phyloP scores from a whole-genome alignment of 2,797 vertebrate genomes.

The Podarcis siculus region DNA sequence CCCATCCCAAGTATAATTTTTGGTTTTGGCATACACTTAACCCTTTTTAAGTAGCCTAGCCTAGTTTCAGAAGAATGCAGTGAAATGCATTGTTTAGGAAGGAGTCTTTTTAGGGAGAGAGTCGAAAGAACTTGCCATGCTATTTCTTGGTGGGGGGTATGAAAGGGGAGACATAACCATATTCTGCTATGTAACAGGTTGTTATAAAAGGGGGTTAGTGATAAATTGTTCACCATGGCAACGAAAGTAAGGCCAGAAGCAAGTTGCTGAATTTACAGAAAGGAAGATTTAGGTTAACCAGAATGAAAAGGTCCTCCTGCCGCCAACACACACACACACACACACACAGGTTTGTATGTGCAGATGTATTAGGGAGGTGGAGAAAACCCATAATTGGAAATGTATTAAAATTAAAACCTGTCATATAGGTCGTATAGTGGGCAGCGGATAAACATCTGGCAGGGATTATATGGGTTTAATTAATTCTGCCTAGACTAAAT shows the following conservation, averaged over 20 bases:
- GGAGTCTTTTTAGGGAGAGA: not conserved
- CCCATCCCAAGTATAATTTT: not conserved
- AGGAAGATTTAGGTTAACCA: constrained; percentile 21
- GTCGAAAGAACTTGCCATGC: not conserved
- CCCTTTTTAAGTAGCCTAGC: not conserved
- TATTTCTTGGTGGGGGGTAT: not conserved
- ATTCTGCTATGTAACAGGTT: constrained; percentile 9
- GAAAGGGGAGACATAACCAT: constrained; percentile 5
- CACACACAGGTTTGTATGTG: not conserved
- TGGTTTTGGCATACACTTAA: not conserved
- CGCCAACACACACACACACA: not conserved
- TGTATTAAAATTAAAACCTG: constrained; percentile 32
- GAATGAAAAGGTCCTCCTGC: not conserved
- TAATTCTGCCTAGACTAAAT: constrained; percentile 23
- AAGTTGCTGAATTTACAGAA: constrained; percentile 23
- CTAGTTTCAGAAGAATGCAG: not conserved
- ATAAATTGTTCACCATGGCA: constrained; percentile 38
- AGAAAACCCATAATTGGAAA: constrained; percentile 16
- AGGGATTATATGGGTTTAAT: constrained; percentile 32
- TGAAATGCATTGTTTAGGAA: constrained; percentile 1
- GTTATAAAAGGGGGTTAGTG: constrained; percentile 2
- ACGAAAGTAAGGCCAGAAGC: constrained; percentile 6
- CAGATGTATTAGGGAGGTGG: constrained; percentile 8
- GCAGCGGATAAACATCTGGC: constrained; percentile 28
- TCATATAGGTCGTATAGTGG: constrained; percentile 10